phyloP scores from a whole-genome alignment of 2,888 invertebrate species.

The Apeira syringaria region DNA sequence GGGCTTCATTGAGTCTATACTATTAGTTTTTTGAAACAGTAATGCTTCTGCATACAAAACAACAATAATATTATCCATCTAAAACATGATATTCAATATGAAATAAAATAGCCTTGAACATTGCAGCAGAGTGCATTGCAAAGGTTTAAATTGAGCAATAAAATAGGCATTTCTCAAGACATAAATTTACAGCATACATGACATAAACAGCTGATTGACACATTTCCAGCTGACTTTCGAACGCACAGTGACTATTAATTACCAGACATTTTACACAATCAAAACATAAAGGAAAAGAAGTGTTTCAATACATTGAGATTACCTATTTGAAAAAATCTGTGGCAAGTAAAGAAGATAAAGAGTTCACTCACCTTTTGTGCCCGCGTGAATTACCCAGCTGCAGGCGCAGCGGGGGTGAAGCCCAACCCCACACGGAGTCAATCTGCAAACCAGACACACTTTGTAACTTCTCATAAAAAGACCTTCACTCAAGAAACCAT shows the following conservation, averaged over 20 bases:
- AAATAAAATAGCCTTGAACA: slow-evolving; percentile 1
- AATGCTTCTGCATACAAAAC: too few species aligned
- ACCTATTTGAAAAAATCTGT: slow-evolving; percentile 33
- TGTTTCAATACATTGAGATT: slow-evolving; percentile 34
- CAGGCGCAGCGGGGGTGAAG: slow-evolving; percentile 94
- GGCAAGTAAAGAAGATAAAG: slow-evolving; percentile 39
- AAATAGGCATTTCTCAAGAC: too few species aligned
- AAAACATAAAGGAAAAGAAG: slow-evolving; percentile 31
- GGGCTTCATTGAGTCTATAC: too few species aligned
- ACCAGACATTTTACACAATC: slow-evolving; percentile 21
- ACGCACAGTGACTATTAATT: slow-evolving; percentile 8
- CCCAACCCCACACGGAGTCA: slow-evolving; percentile 98
- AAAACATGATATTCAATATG: too few species aligned
- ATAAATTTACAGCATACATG: too few species aligned
- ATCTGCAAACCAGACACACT: slow-evolving; percentile 85
- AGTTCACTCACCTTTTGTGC: slow-evolving; percentile 74
- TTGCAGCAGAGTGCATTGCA: too few species aligned
- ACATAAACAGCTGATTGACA: slow-evolving; percentile 36
- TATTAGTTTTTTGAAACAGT: too few species aligned
- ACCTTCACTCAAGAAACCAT: slow-evolving; percentile 42
- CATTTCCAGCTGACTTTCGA: slow-evolving; percentile 23
- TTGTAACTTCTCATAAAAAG: slow-evolving; percentile 40
- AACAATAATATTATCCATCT: too few species aligned
- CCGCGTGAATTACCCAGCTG: slow-evolving; percentile 87
- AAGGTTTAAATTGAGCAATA: too few species aligned